These are phyloP conservation scores for Etheostoma perlongum DNA, from an alignment of 2,797 vertebrate species.

Conservation along the genomic window DNA sequence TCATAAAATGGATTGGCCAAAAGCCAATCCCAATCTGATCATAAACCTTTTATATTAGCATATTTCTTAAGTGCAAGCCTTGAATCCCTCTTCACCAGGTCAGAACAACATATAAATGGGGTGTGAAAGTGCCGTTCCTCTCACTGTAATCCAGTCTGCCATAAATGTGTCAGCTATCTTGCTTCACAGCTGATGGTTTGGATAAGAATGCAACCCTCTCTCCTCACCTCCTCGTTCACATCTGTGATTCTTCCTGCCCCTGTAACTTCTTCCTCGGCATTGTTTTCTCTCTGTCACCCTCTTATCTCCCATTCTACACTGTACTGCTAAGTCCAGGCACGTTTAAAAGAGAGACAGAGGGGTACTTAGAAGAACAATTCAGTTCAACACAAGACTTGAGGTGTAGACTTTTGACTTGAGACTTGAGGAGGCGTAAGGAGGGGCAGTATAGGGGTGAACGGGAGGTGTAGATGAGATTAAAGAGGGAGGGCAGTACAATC, in stretches of 20 bases:
- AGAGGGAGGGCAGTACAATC: background rate
- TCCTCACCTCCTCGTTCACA: background rate
- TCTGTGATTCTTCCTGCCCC: conserved; percentile 6
- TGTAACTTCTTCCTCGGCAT: conserved; percentile 20
- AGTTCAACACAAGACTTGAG: conserved; percentile 8
- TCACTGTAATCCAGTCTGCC: background rate
- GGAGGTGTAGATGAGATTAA: conserved; percentile 18
- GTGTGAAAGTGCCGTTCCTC: conserved; percentile 9
- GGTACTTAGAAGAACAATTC: conserved; percentile 18
- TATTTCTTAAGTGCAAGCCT: background rate
- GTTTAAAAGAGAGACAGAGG: conserved; percentile 32
- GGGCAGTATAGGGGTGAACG: background rate
- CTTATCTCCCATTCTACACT: conserved; percentile 46
- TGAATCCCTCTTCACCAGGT: background rate
- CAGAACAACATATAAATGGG: background rate
- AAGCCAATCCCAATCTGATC: background rate
- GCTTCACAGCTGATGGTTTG: conserved; percentile 30
- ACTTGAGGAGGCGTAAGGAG: background rate
- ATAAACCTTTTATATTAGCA: background rate
- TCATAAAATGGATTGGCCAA: background rate
- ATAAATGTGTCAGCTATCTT: conserved; percentile 10
- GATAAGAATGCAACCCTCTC: conserved; percentile 29
- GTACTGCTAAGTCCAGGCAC: conserved; percentile 61
- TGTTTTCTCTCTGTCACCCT: conserved; percentile 43
- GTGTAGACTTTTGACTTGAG: background rate